A percentile compares a stretch with the other conserved stretches of the same genome.
These are phyloP conservation scores for Dascillus cervinus DNA, from an alignment of 2,888 invertebrate species.

Conservation along the genomic window DNA sequence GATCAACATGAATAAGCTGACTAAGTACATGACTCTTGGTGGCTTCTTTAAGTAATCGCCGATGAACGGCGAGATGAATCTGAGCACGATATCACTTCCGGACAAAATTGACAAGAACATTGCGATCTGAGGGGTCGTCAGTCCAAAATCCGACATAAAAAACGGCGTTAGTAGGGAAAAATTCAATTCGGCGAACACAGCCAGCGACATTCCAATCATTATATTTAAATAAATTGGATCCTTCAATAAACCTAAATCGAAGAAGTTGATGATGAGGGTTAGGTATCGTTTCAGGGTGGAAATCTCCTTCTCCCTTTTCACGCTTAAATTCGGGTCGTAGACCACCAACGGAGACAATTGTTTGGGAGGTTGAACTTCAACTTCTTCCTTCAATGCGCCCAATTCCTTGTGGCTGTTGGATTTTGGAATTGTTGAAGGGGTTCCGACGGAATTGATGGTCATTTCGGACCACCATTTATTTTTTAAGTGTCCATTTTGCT, in stretches of 20 bases:
- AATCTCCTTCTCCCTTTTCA: slow-evolving; percentile 21
- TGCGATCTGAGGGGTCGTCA: slow-evolving; percentile 52
- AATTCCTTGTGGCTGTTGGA: no score
- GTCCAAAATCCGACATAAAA: slow-evolving; percentile 55
- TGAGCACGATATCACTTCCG: slow-evolving; percentile 47
- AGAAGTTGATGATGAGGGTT: slow-evolving; percentile 45
- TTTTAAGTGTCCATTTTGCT: slow-evolving; percentile 15
- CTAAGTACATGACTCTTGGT: slow-evolving; percentile 56
- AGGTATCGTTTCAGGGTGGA: slow-evolving; percentile 21
- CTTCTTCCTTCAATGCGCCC: no score
- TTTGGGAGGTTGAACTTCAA: no score
- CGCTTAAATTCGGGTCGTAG: slow-evolving; percentile 22
- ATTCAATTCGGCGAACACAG: slow-evolving; percentile 61
- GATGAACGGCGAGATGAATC: slow-evolving; percentile 58
- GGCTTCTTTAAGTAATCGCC: slow-evolving; percentile 55
- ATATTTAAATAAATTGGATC: slow-evolving; percentile 63
- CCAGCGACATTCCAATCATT: slow-evolving; percentile 58
- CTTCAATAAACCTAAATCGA: slow-evolving; percentile 57
- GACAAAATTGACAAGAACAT: slow-evolving; percentile 55
- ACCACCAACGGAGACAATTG: no score
- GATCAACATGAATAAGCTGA: slow-evolving; percentile 53
- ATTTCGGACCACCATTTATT: slow-evolving; percentile 52
- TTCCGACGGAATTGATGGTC: no score
- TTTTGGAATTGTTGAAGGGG: no score
- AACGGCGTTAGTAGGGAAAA: slow-evolving; percentile 60